A percentile compares a stretch with the other conserved stretches of the same genome.
These are phyloP conservation scores for Botia almorhae DNA, from an alignment of 2,797 vertebrate genomes.

Conservation along the genomic window DNA sequence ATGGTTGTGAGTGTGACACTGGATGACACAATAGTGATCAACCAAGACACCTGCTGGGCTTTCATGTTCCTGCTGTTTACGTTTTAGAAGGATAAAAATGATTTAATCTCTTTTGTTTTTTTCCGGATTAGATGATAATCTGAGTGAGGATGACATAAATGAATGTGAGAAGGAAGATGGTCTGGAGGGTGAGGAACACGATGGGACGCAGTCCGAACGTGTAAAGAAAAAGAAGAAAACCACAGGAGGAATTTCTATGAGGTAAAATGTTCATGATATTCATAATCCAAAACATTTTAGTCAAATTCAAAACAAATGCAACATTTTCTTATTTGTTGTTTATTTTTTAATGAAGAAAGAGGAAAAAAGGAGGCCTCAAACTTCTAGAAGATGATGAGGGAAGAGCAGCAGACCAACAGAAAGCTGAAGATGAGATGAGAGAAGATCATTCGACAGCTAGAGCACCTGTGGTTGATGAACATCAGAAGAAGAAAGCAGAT, in stretches of 20 bases:
- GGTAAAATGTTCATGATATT: conserved; percentile 63
- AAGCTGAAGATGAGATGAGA: conserved; percentile 60
- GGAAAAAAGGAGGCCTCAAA: conserved; percentile 81
- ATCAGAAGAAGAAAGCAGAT: conserved; percentile 87
- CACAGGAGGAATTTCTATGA: conserved; percentile 61
- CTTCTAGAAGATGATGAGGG: conserved; percentile 68
- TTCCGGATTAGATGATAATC: conserved; percentile 83
- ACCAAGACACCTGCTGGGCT: conserved; percentile 25
- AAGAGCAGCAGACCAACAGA: conserved; percentile 55
- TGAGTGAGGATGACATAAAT: conserved; percentile 92
- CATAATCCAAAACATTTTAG: too few species aligned
- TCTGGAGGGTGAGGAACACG: conserved; percentile 67
- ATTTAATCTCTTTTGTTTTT: conserved; percentile 19
- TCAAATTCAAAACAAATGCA: not conserved
- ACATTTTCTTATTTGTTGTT: not conserved
- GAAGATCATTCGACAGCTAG: conserved; percentile 27
- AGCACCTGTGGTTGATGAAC: conserved; percentile 33
- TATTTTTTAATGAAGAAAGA: conserved; percentile 78
- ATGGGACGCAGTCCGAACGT: conserved; percentile 57
- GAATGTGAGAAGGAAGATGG: conserved; percentile 89
- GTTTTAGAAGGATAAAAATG: not conserved
- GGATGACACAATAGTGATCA: not conserved
- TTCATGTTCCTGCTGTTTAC: not conserved
- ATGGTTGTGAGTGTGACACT: not conserved
- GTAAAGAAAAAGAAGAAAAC: conserved; percentile 67